phyloP scores from a whole-genome alignment of 2,888 invertebrate genomes.

The Cryptocheilus praepositus region DNA sequence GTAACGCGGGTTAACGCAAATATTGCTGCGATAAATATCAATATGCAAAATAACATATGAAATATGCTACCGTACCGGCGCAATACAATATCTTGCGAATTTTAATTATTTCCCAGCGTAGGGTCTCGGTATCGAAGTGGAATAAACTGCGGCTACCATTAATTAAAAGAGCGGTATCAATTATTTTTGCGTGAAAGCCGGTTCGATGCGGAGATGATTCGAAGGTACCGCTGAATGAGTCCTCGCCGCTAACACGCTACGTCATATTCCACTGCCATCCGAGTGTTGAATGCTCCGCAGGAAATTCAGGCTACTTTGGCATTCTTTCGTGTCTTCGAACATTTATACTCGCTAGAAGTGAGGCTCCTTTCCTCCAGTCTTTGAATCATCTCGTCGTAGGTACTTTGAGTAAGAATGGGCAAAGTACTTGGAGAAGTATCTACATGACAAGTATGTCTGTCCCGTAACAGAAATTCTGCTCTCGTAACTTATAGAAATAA shows the following conservation, averaged over 20 bases:
- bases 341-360: background rate
- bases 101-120: too few species aligned
- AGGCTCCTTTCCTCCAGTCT: constrained; percentile 22
- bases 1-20: too few species aligned
- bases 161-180: too few species aligned
- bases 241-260: background rate
- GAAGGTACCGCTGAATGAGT: too few species aligned
- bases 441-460: constrained; percentile 53
- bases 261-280: background rate
- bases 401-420: constrained; percentile 44
- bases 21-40: too few species aligned
- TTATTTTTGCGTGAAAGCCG: too few species aligned
- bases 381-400: constrained; percentile 48
- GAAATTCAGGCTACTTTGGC: constrained; percentile 5
- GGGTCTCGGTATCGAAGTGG: too few species aligned
- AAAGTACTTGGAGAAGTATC: constrained; percentile 49
- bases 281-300: background rate
- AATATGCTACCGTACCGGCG: too few species aligned
- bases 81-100: too few species aligned
- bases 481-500: constrained; percentile 46
- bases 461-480: constrained; percentile 37
- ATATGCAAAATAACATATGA: too few species aligned
- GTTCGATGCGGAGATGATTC: too few species aligned
- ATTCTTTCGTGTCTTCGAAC: constrained; percentile 6
- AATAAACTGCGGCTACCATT: too few species aligned